Conservation (phyloP, 2,113 vertebrate genomes). For the Pavo muticus region DNA sequence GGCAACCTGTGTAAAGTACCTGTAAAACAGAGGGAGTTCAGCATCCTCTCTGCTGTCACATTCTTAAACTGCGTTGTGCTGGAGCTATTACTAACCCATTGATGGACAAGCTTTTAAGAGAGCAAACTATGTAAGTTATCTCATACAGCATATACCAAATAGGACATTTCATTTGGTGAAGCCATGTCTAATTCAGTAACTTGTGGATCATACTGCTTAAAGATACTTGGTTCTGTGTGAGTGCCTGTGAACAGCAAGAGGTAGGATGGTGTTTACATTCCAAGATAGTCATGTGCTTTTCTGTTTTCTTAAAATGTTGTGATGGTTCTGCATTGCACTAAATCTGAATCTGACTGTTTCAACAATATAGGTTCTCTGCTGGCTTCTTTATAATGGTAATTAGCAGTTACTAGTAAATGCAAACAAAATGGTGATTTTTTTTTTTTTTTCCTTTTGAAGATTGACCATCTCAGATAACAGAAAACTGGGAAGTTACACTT, state of each 20-base stretch:
- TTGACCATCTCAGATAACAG: conserved; percentile 25
- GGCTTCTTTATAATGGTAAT: background rate
- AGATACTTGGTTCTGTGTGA: background rate
- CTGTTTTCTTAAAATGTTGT: background rate
- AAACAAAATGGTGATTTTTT: background rate
- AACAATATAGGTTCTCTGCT: background rate
- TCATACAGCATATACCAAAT: background rate
- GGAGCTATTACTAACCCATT: background rate
- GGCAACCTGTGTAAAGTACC: background rate
- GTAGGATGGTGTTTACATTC: background rate
- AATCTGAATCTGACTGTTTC: background rate
- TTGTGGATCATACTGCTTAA: background rate
- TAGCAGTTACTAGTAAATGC: background rate
- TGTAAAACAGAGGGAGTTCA: background rate
- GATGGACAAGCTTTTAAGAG: background rate
- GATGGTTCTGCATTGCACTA: background rate
- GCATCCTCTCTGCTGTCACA: background rate
- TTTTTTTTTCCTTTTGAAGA: conserved; percentile 47
- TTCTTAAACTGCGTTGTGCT: background rate
- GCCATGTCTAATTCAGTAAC: background rate
- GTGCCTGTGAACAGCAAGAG: background rate
- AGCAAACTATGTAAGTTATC: background rate
- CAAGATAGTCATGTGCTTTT: background rate
- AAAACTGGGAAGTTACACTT: conserved; percentile 74
- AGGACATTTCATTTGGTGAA: background rate